Evolutionary conservation across 1,140 invertebrate genomes (phyloP).

Genomic region (Melanaphis sacchari): DNA sequence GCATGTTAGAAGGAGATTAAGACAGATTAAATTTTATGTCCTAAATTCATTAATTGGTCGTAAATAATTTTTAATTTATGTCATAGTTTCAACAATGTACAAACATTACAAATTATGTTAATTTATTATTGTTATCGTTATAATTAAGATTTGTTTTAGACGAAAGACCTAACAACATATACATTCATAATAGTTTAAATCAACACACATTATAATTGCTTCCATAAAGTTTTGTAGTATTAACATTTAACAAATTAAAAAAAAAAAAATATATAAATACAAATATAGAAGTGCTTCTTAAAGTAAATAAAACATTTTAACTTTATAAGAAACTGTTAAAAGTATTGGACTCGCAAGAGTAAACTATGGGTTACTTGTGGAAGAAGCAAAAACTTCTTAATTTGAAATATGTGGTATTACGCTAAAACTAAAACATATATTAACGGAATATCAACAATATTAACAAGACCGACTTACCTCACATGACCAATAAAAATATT

Average conservation of each 20-base stretch:
- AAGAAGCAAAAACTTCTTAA: neutral
- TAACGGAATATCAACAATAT: neutral
- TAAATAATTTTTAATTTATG: neutral
- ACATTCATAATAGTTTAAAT: neutral
- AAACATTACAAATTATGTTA: neutral
- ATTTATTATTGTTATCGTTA: neutral
- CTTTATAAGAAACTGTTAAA: neutral
- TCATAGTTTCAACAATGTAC: neutral
- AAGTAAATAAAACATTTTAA: neutral
- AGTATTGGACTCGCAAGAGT: neutral
- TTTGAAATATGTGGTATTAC: no score
- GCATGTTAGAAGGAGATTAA: neutral
- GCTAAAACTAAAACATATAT: neutral
- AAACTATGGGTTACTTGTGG: neutral
- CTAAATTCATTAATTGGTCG: neutral
- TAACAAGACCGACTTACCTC: neutral
- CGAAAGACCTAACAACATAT: neutral
- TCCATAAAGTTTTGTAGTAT: neutral
- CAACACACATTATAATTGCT: neutral
- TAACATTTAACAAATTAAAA: neutral
- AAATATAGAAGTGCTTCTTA: neutral
- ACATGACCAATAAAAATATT: no score
- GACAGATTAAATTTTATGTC: neutral
- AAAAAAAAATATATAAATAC: neutral
- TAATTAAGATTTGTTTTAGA: slow-evolving; percentile 1